Percentiles rank a stretch among this genome's conserved stretches.
These are phyloP conservation scores for Rhincodon typus DNA, from an alignment of 2,797 vertebrate genomes.

Conservation along the genomic window DNA sequence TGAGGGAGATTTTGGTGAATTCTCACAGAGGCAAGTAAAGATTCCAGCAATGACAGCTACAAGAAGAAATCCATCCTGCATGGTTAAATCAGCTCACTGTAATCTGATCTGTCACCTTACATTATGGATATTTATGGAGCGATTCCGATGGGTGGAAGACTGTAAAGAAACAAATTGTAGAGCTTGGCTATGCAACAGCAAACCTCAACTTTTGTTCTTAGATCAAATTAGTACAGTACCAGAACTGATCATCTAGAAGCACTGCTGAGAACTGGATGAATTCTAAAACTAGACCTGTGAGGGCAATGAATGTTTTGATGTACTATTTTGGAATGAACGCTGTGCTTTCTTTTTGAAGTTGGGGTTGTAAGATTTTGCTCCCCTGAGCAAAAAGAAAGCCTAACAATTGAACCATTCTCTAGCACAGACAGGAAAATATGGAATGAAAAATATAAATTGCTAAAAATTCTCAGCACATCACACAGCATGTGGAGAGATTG, in stretches of 20 bases:
- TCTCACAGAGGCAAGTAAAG: conserved; percentile 61
- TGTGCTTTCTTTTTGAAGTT: not conserved
- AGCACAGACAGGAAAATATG: not conserved
- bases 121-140: not conserved
- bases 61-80: conserved; percentile 74
- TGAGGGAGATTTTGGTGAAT: conserved; percentile 74
- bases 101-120: conserved; percentile 68
- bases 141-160: too few species aligned
- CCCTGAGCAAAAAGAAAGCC: not conserved
- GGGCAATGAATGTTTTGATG: not conserved
- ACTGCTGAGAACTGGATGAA: not conserved
- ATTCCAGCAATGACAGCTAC: conserved; percentile 52
- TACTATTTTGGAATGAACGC: not conserved
- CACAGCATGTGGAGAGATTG: not conserved
- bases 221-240: not conserved
- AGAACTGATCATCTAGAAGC: not conserved
- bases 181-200: not conserved
- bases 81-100: conserved; percentile 82
- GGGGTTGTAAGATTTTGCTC: not conserved
- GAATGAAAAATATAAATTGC: too few species aligned
- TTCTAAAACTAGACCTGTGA: not conserved
- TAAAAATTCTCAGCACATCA: not conserved
- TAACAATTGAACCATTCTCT: not conserved
- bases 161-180: not conserved
- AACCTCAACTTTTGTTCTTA: not conserved